Evolutionary conservation across 2,888 invertebrate species (phyloP).

Genomic region (Branchipolynoe longqiensis): DNA sequence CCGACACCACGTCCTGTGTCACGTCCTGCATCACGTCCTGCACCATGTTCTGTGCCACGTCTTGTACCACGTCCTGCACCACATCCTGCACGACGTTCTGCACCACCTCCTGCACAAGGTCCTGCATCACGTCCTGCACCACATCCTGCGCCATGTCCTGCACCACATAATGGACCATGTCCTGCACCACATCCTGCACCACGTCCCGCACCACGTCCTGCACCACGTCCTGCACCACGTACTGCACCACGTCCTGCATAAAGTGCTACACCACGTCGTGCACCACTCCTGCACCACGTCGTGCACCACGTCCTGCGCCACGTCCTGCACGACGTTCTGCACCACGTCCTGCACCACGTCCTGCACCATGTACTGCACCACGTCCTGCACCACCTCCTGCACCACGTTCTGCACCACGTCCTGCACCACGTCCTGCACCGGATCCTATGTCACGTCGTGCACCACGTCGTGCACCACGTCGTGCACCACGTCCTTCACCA

Average conservation of each 20-base stretch:
- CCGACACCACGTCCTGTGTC: conserved; percentile 41
- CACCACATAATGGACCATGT: conserved; percentile 14
- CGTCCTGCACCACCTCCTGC: conserved; percentile 18
- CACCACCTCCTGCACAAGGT: conserved; percentile 28
- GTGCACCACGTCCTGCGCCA: conserved; percentile 37
- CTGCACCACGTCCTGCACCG: conserved; percentile 27
- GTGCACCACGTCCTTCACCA: conserved; percentile 15
- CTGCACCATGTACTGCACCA: conserved; percentile 55
- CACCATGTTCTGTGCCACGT: conserved; percentile 28
- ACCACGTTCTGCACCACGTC: too few species aligned
- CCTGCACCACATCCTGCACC: too few species aligned
- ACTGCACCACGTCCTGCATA: too few species aligned
- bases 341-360: conserved; percentile 58
- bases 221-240: conserved; percentile 54
- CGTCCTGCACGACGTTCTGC: too few species aligned
- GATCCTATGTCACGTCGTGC: neutral
- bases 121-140: conserved; percentile 10
- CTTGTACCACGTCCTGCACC: conserved; percentile 21
- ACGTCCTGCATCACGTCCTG: conserved; percentile 25
- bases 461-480: neutral
- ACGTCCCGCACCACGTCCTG: neutral
- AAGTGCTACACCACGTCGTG: too few species aligned
- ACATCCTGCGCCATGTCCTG: too few species aligned
- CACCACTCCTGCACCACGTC: too few species aligned
- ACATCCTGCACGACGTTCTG: conserved; percentile 46